Conservation (phyloP, 1,140 invertebrate species). For the Parapsyche elsis region DNA sequence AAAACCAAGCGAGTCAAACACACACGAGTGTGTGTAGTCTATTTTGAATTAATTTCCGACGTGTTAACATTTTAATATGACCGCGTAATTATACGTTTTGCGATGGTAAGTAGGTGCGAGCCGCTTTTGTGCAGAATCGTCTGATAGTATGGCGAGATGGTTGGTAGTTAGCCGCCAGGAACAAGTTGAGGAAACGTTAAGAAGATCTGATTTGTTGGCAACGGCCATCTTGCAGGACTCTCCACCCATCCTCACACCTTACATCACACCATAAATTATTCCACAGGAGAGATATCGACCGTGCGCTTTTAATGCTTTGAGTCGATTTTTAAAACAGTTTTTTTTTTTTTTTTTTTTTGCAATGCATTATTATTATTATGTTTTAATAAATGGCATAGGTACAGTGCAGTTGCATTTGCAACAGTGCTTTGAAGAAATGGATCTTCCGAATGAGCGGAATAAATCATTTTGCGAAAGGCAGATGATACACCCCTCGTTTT, state of each 20-base stretch:
- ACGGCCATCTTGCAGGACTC: constrained; percentile 20
- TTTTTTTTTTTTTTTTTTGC: neutral
- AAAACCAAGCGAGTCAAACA: no score
- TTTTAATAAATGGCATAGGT: neutral
- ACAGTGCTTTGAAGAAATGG: constrained; percentile 29
- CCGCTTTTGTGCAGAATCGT: constrained; percentile 35
- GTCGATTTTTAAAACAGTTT: neutral
- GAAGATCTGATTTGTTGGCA: constrained; percentile 39
- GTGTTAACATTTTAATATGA: neutral
- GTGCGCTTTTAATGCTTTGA: neutral
- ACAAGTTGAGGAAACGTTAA: constrained; percentile 32
- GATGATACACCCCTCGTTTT: constrained; percentile 43
- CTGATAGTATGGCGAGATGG: constrained; percentile 20
- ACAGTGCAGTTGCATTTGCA: neutral
- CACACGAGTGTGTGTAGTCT: no score
- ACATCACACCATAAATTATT: constrained; percentile 37
- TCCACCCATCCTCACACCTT: constrained; percentile 32
- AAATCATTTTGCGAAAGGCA: constrained; percentile 41
- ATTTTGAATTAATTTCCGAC: neutral
- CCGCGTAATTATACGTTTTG: constrained; percentile 13
- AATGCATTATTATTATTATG: neutral
- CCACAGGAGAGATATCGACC: neutral
- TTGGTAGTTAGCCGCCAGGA: constrained; percentile 11
- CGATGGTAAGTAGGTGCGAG: neutral
- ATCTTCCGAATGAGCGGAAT: constrained; percentile 19